Evolutionary conservation across 2,797 vertebrate species (phyloP).

Genomic region (Phoebastria nigripes): DNA sequence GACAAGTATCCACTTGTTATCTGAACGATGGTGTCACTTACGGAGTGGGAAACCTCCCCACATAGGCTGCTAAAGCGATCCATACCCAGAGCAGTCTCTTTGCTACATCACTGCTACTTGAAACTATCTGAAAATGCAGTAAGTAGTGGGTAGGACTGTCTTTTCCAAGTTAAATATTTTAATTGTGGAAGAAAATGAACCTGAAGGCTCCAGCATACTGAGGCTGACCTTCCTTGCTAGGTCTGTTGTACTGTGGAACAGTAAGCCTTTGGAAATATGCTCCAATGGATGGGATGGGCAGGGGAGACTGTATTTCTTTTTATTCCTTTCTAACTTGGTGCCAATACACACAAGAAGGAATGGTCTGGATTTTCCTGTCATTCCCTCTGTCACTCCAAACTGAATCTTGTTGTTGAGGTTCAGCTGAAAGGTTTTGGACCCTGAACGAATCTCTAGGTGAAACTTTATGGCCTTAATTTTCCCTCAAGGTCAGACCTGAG

Average conservation of each 20-base stretch:
- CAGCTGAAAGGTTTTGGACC: not conserved
- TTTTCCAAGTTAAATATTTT: not conserved
- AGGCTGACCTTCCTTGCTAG: not conserved
- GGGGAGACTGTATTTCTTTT: not conserved
- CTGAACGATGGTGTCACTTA: not conserved
- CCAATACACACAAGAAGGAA: not conserved
- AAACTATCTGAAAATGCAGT: not conserved
- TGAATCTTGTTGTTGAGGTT: not conserved
- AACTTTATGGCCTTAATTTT: not conserved
- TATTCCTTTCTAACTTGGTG: not conserved
- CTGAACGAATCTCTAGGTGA: not conserved
- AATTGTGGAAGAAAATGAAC: not conserved
- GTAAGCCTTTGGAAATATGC: not conserved
- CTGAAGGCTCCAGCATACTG: not conserved
- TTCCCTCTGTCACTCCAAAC: not conserved
- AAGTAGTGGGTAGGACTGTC: not conserved
- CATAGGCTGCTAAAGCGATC: not conserved
- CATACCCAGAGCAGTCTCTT: not conserved
- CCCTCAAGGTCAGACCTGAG: not conserved
- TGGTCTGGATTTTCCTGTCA: not conserved
- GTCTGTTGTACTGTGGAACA: not conserved
- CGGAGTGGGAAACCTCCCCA: not conserved
- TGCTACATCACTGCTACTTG: not conserved
- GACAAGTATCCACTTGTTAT: not conserved
- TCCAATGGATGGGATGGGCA: not conserved